Percentiles rank a stretch among this genome's conserved stretches.
Evolutionary conservation across 2,113 vertebrate species (phyloP).

Genomic region (Argyrosomus japonicus): DNA sequence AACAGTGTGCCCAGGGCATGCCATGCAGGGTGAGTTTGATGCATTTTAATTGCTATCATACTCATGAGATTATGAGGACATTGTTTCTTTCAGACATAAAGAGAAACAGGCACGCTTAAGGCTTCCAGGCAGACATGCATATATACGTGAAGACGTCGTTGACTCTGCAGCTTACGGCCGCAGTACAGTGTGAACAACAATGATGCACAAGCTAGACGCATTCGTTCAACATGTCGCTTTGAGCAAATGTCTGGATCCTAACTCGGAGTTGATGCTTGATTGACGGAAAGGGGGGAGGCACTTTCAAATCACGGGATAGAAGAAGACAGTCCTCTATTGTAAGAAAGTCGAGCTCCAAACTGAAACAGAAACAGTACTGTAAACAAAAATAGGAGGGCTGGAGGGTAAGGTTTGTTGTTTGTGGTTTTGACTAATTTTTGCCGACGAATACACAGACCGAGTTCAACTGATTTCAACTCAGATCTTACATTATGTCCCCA

Average conservation of each 20-base stretch:
- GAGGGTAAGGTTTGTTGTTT: background rate
- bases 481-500: background rate
- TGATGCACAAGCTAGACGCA: background rate
- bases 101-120: background rate
- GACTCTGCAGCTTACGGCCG: background rate
- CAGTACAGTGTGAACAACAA: background rate
- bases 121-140: background rate
- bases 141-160: background rate
- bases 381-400: background rate
- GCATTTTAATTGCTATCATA: slow-evolving; percentile 43
- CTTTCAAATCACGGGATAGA: background rate
- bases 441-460: too few relatives aligned
- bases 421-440: background rate
- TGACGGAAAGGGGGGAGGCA: background rate
- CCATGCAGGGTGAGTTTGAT: slow-evolving; percentile 45
- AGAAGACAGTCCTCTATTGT: background rate
- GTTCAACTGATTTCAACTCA: background rate
- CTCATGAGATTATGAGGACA: slow-evolving; percentile 6
- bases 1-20: slow-evolving; percentile 50
- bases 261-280: slow-evolving; percentile 3
- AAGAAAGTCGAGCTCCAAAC: background rate
- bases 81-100: slow-evolving; percentile 1
- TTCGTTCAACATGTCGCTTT: slow-evolving; percentile 4
- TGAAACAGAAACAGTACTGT: background rate
- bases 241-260: slow-evolving; percentile 17